Evolutionary conservation across 1,140 invertebrate genomes (phyloP), one percentile per base, ranked within the genome.

Genomic region (Triops longicaudatus): DNA sequence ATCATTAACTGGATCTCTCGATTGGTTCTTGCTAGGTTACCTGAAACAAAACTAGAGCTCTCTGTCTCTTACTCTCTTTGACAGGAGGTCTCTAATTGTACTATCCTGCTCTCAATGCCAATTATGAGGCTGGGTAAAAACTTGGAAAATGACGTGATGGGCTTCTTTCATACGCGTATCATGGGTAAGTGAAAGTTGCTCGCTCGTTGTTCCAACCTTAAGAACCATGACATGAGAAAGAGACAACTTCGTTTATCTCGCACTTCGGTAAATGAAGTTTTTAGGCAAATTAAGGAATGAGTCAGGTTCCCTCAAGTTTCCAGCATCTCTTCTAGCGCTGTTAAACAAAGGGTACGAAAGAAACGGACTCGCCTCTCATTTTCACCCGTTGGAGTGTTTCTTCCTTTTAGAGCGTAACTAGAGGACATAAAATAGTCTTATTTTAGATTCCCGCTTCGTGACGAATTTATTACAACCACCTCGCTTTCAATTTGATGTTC

Each of bases 221-320:
- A 63, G 44, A 63, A 63, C 50, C 50, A 14, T 63, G 50, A 63
- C 14, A 22, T n/a, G 50, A 22, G 50, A 63, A 63, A 63, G 50
- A 63, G 50, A 63, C 50, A 63, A 63, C 50, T 63, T 63, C 50
- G 50, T 63, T 63, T 63, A 63, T 63, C 50, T 63, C 50, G 50
- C 50, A 63, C 50, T 63, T 63, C 22, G 50, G 50, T 63, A 63
- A 63, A 63, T 63, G 17, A 63, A 63, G 50, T 63, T 63, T 63
- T 63, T 63, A 63, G 50, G 50, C 50, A 63, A 63, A 63, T 63
- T 63, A 63, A 63, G 50, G 50, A 63, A 63, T 63, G 50, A 63
- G 50, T 63, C 50, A 22, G 44, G 44, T 0, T 22, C 44, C 44
- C 22, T 22, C 44, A 63, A 63, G 50, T 63, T 63, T 22, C 50